These are phyloP conservation scores for Epinotia ramella DNA, from an alignment of 2,888 invertebrate species.

Conservation along the genomic window DNA sequence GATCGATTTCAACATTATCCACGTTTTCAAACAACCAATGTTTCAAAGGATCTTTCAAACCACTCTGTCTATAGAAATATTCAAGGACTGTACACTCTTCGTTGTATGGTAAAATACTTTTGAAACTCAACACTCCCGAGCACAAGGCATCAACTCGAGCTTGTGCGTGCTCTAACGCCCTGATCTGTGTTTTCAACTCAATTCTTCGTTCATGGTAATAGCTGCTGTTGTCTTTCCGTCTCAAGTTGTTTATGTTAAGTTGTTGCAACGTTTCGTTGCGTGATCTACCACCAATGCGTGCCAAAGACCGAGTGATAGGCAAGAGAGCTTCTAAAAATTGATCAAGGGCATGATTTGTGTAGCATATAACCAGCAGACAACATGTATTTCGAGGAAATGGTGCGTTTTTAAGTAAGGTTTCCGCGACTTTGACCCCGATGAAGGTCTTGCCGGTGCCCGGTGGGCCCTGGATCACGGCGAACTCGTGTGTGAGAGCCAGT, in stretches of 20 bases:
- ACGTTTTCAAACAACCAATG: slow-evolving; percentile 67
- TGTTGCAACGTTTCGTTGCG: slow-evolving; percentile 78
- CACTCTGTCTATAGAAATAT: slow-evolving; percentile 51
- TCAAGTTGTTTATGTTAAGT: slow-evolving; percentile 75
- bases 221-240: slow-evolving; percentile 48
- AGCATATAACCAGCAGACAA: slow-evolving; percentile 91
- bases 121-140: slow-evolving; percentile 59
- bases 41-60: slow-evolving; percentile 55
- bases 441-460: slow-evolving; percentile 95
- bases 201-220: slow-evolving; percentile 58
- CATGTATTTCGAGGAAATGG: slow-evolving; percentile 49
- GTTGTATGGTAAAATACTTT: slow-evolving; percentile 48
- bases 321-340: slow-evolving; percentile 91
- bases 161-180: slow-evolving; percentile 56
- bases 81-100: slow-evolving; percentile 52
- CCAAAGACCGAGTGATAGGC: slow-evolving; percentile 83
- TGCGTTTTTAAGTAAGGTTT: slow-evolving; percentile 86
- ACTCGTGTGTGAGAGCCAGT: slow-evolving; percentile 88
- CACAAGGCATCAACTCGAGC: slow-evolving; percentile 59
- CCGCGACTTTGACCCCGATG: slow-evolving; percentile 89
- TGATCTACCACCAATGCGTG: slow-evolving; percentile 89
- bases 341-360: slow-evolving; percentile 94
- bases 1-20: slow-evolving; percentile 12
- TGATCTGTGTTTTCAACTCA: slow-evolving; percentile 53
- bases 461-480: slow-evolving; percentile 93